Percentiles rank a stretch among this genome's conserved stretches.
phyloP scores from a whole-genome alignment of 2,113 vertebrate genomes.

The Nasalis larvatus region DNA sequence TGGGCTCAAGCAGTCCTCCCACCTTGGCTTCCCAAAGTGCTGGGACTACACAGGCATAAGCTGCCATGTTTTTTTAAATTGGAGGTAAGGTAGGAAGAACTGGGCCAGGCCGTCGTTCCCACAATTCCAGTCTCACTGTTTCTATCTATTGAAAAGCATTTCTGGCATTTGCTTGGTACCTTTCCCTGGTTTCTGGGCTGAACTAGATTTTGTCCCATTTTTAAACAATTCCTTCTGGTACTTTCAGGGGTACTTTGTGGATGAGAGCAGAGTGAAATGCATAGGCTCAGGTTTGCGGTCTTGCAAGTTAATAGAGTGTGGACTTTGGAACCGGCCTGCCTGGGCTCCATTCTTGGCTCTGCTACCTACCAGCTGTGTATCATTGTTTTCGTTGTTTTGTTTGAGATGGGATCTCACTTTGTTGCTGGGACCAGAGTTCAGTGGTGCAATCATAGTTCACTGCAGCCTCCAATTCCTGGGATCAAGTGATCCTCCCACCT shows the following conservation, averaged over 20 bases:
- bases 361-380: not conserved
- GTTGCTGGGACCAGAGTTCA: no score
- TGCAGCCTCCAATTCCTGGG: no score
- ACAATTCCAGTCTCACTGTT: not conserved
- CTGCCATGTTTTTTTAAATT: not conserved
- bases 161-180: slow-evolving; percentile 8
- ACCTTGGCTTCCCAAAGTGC: no score
- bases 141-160: not conserved
- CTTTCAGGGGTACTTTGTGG: not conserved
- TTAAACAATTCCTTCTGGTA: not conserved
- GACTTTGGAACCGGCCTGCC: not conserved
- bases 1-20: no score
- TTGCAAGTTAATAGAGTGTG: not conserved
- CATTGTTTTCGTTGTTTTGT: no score
- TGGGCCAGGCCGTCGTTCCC: not conserved
- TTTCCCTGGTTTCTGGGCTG: not conserved
- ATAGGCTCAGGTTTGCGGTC: not conserved
- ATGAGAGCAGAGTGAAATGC: not conserved
- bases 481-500: no score
- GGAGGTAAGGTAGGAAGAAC: not conserved
- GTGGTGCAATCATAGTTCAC: no score
- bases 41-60: no score
- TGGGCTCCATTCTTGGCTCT: not conserved
- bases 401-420: no score
- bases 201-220: slow-evolving; percentile 42